Evolutionary conservation across 2,888 invertebrate species (phyloP).

Genomic region (Campopleginae sp.): DNA sequence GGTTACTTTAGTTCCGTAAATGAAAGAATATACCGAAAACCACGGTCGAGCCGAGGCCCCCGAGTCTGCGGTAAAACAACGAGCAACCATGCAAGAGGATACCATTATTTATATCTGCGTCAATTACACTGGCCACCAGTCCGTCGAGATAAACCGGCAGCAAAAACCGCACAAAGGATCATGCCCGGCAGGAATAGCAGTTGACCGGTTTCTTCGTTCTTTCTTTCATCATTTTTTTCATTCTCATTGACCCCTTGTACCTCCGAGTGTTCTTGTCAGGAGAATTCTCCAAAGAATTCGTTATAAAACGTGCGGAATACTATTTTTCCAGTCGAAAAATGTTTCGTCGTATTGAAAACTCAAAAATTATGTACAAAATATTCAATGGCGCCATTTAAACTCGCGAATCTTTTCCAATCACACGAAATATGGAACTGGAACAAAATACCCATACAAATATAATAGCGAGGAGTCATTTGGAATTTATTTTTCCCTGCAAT

Average conservation of each 20-base stretch:
- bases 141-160: conserved; percentile 63
- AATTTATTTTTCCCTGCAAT: no score
- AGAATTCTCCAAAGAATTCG: background rate
- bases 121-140: conserved; percentile 69
- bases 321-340: background rate
- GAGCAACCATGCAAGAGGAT: conserved; percentile 61
- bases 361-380: no score
- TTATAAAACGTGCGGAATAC: background rate
- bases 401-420: no score
- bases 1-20: conserved; percentile 80
- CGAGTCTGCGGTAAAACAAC: conserved; percentile 42
- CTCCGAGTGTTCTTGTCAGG: background rate
- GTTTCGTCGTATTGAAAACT: background rate
- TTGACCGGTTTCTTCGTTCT: conserved; percentile 62
- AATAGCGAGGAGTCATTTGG: no score
- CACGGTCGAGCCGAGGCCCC: conserved; percentile 31
- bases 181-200: conserved; percentile 71
- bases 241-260: background rate
- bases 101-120: conserved; percentile 47
- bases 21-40: conserved; percentile 69
- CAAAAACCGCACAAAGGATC: conserved; percentile 75
- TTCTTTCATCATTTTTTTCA: conserved; percentile 52
- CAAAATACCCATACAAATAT: no score
- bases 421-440: no score
- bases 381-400: no score